Percentiles rank a stretch among this genome's conserved stretches.
Evolutionary conservation across 2,113 vertebrate genomes (phyloP).

Genomic region (Mobula birostris): DNA sequence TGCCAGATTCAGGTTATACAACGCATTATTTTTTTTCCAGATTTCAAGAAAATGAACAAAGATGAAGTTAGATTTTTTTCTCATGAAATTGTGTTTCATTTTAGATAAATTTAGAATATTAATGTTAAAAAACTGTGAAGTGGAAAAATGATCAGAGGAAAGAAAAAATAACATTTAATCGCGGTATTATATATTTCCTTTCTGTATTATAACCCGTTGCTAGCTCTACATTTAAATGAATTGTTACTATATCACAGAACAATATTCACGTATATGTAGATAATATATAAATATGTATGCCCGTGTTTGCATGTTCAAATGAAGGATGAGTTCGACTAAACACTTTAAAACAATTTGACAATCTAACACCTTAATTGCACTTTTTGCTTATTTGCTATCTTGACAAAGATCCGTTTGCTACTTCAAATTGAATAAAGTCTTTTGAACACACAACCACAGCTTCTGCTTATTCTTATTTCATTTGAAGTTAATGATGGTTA

Average conservation of each 20-base stretch:
- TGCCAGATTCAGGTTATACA: neutral
- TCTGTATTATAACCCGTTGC: neutral
- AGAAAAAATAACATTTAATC: neutral
- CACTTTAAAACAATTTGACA: neutral
- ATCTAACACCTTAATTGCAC: neutral
- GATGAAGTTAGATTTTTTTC: neutral
- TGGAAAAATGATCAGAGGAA: neutral
- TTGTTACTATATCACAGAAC: neutral
- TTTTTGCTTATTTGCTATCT: neutral
- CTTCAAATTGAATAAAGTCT: neutral
- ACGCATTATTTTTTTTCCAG: neutral
- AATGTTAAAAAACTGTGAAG: neutral
- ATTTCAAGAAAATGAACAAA: conserved; percentile 27
- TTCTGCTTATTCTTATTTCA: neutral
- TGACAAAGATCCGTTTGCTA: neutral
- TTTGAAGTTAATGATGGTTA: neutral
- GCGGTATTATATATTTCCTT: neutral
- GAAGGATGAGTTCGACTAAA: neutral
- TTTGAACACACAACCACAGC: neutral
- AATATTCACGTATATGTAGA: neutral
- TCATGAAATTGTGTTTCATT: neutral
- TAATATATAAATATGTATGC: neutral
- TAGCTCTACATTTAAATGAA: neutral
- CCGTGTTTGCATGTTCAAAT: neutral
- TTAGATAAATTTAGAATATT: neutral